Conservation (phyloP, 2,113 vertebrate genomes). For the Meriones unguiculatus region DNA sequence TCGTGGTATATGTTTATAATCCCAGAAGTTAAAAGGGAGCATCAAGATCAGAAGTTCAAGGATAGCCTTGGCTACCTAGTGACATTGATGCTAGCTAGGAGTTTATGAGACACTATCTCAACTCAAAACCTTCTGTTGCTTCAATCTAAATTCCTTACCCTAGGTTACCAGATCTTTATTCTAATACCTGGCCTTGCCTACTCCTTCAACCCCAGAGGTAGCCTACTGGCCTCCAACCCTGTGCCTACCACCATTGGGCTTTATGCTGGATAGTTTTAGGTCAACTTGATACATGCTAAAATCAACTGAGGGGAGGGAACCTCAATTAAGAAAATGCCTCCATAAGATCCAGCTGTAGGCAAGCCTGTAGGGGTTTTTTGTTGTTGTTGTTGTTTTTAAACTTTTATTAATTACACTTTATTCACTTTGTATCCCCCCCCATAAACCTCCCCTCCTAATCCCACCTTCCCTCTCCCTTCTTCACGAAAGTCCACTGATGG, state of each 20-base stretch:
- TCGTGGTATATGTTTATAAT: neutral
- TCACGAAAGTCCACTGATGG: no score
- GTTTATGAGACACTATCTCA: neutral
- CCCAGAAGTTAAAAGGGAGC: neutral
- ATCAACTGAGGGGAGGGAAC: neutral
- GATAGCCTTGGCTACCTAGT: neutral
- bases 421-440: no score
- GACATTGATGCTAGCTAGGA: neutral
- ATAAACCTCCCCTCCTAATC: no score
- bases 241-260: no score
- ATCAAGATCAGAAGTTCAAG: neutral
- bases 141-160: neutral
- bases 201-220: neutral
- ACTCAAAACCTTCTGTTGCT: neutral
- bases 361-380: neutral
- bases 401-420: no score
- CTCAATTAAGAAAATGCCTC: neutral
- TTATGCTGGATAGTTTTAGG: neutral
- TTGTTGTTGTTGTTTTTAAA: no score
- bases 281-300: neutral
- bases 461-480: no score
- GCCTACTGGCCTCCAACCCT: neutral
- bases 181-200: neutral
- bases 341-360: neutral
- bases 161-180: neutral